Evolutionary conservation across 1,140 invertebrate genomes (phyloP).

Genomic region (Neocloeon triangulifer): DNA sequence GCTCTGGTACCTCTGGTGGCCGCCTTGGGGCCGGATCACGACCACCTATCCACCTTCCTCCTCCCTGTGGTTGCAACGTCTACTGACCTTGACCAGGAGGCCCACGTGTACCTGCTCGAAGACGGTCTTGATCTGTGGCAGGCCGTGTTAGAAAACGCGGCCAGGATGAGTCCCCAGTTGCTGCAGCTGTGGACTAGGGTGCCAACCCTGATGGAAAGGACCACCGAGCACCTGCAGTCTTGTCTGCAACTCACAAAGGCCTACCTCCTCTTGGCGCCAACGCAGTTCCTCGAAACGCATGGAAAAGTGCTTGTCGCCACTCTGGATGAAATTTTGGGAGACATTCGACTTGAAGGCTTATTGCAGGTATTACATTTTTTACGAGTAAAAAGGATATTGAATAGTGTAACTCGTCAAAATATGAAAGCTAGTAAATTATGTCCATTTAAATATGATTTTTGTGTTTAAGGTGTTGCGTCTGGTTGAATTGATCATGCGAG

Average conservation of each 20-base stretch:
- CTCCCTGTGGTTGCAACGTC: slow-evolving; percentile 53
- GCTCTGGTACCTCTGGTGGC: slow-evolving; percentile 59
- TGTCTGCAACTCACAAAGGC: slow-evolving; percentile 60
- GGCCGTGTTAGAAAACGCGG: slow-evolving; percentile 53
- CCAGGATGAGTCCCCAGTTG: slow-evolving; percentile 30
- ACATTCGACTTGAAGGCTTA: not conserved
- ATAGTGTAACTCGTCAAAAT: not conserved
- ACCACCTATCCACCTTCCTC: slow-evolving; percentile 36
- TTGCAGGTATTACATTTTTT: not conserved
- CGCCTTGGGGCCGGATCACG: slow-evolving; percentile 29
- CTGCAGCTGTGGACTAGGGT: slow-evolving; percentile 56
- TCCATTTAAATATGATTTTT: not conserved
- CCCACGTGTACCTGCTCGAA: slow-evolving; percentile 73
- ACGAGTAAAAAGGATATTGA: not conserved
- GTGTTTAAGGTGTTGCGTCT: not conserved
- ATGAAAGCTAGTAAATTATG: not conserved
- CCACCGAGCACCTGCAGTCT: slow-evolving; percentile 52
- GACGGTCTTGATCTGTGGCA: slow-evolving; percentile 82
- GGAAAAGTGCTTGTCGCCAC: not conserved
- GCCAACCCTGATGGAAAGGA: slow-evolving; percentile 45
- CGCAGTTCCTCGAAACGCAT: slow-evolving; percentile 46
- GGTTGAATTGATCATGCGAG: no score
- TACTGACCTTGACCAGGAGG: slow-evolving; percentile 54
- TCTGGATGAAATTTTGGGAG: not conserved
- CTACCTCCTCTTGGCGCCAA: slow-evolving; percentile 60